A percentile compares a stretch with the other conserved stretches of the same genome.
phyloP scores from a whole-genome alignment of 2,797 vertebrate species.

The Danionella dracula region DNA sequence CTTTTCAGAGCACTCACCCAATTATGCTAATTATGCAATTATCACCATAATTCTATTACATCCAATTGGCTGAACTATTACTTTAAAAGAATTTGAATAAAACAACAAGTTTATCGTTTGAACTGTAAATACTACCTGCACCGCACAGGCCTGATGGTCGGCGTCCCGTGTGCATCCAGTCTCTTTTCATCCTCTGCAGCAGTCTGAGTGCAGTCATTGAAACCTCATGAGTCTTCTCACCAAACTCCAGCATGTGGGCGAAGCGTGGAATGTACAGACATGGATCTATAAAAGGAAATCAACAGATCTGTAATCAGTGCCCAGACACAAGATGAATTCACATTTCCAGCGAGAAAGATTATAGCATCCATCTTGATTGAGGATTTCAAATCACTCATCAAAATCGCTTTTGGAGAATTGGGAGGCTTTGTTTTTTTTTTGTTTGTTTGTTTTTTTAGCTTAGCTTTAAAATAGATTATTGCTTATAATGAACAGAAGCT shows the following conservation, averaged over 20 bases:
- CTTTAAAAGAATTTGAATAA: too few relatives aligned
- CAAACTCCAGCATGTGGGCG: constrained; percentile 94
- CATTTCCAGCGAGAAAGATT: neutral
- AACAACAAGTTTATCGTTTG: neutral
- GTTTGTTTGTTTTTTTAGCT: too few relatives aligned
- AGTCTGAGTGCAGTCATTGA: constrained; percentile 94
- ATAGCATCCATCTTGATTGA: too few relatives aligned
- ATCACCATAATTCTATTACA: too few relatives aligned
- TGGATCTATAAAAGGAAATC: constrained; percentile 72
- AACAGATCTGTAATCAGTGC: neutral
- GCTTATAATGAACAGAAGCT: too few relatives aligned
- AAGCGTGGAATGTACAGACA: constrained; percentile 97
- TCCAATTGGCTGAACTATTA: too few relatives aligned
- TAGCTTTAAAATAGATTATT: too few relatives aligned
- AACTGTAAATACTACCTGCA: constrained; percentile 69
- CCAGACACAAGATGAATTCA: neutral
- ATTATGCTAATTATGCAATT: too few relatives aligned
- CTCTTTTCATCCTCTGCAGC: constrained; percentile 94
- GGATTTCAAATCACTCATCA: too few relatives aligned
- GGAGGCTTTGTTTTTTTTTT: too few relatives aligned
- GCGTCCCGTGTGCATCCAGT: constrained; percentile 97
- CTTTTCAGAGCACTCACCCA: too few relatives aligned
- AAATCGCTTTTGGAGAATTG: too few relatives aligned
- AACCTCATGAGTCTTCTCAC: constrained; percentile 90
- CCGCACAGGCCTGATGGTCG: constrained; percentile 91